Conservation (phyloP, 2,797 vertebrate species). For the Sebastolobus alascanus region DNA sequence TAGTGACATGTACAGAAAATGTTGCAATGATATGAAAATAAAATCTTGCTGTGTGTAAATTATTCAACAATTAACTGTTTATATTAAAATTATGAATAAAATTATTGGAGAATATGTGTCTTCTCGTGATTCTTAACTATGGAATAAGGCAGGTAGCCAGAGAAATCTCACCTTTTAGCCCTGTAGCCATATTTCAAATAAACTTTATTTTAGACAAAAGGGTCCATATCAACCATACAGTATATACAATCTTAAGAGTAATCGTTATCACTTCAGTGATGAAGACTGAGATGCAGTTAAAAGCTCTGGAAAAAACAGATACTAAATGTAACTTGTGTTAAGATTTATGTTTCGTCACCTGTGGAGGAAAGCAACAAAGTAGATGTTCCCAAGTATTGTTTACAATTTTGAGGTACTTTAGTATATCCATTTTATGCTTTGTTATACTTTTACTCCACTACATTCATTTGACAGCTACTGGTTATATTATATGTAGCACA, state of each 20-base stretch:
- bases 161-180: background rate
- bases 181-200: too few relatives aligned
- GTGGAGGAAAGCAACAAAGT: background rate
- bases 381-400: background rate
- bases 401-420: too few relatives aligned
- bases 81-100: constrained; percentile 99
- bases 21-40: constrained; percentile 89
- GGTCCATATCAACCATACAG: too few relatives aligned
- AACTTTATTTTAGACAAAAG: too few relatives aligned
- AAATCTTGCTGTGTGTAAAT: constrained; percentile 95
- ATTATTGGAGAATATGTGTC: constrained; percentile 86
- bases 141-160: background rate
- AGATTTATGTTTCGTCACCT: too few relatives aligned
- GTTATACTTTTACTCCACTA: too few relatives aligned
- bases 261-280: background rate
- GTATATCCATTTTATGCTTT: too few relatives aligned
- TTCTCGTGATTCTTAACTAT: constrained; percentile 28
- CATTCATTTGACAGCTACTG: too few relatives aligned
- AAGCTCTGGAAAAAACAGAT: background rate
- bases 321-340: too few relatives aligned
- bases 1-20: constrained; percentile 92
- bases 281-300: background rate
- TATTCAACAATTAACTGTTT: constrained; percentile 98
- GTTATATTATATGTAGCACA: too few relatives aligned
- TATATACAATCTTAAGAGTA: background rate